A percentile compares a stretch with the other conserved stretches of the same genome.
Conservation (phyloP, 2,797 vertebrate species). For the Lepus oiostolus region DNA sequence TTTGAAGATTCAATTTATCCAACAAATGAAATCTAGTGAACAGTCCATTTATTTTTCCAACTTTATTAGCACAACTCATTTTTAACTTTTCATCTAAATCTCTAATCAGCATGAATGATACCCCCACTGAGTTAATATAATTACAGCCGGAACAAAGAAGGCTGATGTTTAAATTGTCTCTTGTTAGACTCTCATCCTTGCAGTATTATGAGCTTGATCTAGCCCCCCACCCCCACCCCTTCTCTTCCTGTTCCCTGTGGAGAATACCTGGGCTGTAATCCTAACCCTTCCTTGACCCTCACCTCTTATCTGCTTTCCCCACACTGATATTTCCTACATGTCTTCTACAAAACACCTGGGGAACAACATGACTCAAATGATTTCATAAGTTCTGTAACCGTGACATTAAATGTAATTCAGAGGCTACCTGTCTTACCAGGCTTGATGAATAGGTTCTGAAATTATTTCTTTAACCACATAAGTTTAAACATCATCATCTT, state of each 20-base stretch:
- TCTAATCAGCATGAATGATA: slow-evolving; percentile 22
- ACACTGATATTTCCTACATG: not conserved
- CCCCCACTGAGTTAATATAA: not conserved
- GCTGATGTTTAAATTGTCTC: not conserved
- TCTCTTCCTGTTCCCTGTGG: not conserved
- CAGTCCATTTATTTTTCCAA: slow-evolving; percentile 55
- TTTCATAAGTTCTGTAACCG: not conserved
- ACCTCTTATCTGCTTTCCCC: not conserved
- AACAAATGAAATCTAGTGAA: slow-evolving; percentile 48
- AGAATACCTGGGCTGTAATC: not conserved
- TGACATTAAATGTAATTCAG: slow-evolving; percentile 17
- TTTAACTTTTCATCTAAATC: slow-evolving; percentile 60
- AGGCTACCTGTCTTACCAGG: not conserved
- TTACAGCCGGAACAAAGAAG: slow-evolving; percentile 33
- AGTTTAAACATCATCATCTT: not conserved
- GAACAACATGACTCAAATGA: not conserved
- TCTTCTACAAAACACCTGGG: not conserved
- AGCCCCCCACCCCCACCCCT: fast-evolving
- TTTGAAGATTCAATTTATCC: slow-evolving; percentile 46
- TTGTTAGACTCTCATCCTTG: not conserved
- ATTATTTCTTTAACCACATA: slow-evolving; percentile 41
- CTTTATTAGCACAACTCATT: slow-evolving; percentile 49
- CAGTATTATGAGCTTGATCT: not conserved
- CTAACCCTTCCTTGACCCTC: not conserved
- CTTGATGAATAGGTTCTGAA: not conserved